These are phyloP conservation scores for Tautogolabrus adspersus DNA, from an alignment of 2,113 vertebrate genomes.

Conservation along the genomic window DNA sequence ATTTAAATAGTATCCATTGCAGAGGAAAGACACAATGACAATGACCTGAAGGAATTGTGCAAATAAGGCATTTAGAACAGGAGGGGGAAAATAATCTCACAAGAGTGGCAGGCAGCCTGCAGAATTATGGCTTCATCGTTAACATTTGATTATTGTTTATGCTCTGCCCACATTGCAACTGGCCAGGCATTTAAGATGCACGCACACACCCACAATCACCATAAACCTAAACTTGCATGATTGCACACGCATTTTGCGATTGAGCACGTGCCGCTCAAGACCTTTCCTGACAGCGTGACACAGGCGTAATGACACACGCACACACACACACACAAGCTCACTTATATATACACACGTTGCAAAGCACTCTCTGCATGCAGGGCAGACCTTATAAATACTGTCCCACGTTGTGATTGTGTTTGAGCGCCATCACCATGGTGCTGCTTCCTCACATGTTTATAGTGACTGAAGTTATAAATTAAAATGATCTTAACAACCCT, in stretches of 20 bases:
- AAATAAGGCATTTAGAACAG: conserved; percentile 8
- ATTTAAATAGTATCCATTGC: conserved; percentile 17
- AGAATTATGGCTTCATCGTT: conserved; percentile 58
- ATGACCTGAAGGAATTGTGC: conserved; percentile 2
- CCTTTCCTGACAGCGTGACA: conserved; percentile 37
- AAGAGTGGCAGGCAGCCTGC: conserved; percentile 31
- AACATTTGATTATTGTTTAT: conserved; percentile 77
- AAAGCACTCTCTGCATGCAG: conserved; percentile 58
- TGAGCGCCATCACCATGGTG: conserved; percentile 85
- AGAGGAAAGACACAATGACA: conserved; percentile 35
- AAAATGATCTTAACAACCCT: conserved; percentile 86
- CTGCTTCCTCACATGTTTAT: conserved; percentile 87
- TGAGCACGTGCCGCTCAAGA: conserved; percentile 45
- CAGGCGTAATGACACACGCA: conserved; percentile 14
- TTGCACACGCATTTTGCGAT: conserved; percentile 42
- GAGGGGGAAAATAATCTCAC: conserved; percentile 36
- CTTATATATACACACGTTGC: background rate
- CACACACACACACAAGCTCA: conserved; percentile 21
- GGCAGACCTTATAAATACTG: conserved; percentile 84
- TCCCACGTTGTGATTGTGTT: conserved; percentile 87
- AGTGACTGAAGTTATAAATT: conserved; percentile 86
- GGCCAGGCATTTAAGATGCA: conserved; percentile 11
- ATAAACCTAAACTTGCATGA: conserved; percentile 63
- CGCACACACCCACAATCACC: conserved; percentile 31
- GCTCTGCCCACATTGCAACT: conserved; percentile 43